Base-by-base conservation (phyloP, 2,113 vertebrate genomes). In the Orientallactaga bullata region DNA sequence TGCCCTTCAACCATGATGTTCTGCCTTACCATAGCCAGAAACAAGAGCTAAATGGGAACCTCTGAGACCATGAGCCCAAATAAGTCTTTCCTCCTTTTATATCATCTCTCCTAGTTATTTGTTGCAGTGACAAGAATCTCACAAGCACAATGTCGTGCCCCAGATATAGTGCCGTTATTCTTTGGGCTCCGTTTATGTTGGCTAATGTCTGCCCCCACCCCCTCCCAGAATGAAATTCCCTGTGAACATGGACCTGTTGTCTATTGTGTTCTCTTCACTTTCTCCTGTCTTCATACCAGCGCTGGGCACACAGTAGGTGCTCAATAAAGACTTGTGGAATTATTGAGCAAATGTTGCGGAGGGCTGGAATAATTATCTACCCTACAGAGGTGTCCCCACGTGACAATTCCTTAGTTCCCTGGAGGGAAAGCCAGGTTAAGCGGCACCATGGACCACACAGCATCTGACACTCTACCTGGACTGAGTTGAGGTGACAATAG, bases 401-500 rank as follows among this genome's bases (percentile, higher is more conserved):
- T 7, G 55, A 65, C 20, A 24, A 4, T 11, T 13, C 79, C 35
- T 51, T 23, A 9, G 66, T 61, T 30, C 12, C 17, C 17, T 13
- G 42, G 47, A 35, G 35, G 82, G 12, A 37, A 37, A 58, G 68
- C 26, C 37, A 68, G 71, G 28, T 0, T 7, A 71, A 78, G 68
- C 0, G 35, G 42, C 28, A 58, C 88, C 42, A 7, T 12, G 16
- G 9, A 13, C 55, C 32, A 3, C 3, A 6, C 0, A 4, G 8
- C 10, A 1, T 18, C 0, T 8, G 15, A 2, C 4, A 1, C 35
- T 76, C 77, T 98, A 99, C 99, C 99, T 99, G 99, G 94, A 99
- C 99, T 91, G 99, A 99, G 98, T 99, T 99, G 98, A 99, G 99
- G 96, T 98, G 98, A 93, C 99, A 99, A 98, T 99, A 99, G 93